phyloP scores from a whole-genome alignment of 2,888 invertebrate genomes.

The Sceliomorpha sp. region DNA sequence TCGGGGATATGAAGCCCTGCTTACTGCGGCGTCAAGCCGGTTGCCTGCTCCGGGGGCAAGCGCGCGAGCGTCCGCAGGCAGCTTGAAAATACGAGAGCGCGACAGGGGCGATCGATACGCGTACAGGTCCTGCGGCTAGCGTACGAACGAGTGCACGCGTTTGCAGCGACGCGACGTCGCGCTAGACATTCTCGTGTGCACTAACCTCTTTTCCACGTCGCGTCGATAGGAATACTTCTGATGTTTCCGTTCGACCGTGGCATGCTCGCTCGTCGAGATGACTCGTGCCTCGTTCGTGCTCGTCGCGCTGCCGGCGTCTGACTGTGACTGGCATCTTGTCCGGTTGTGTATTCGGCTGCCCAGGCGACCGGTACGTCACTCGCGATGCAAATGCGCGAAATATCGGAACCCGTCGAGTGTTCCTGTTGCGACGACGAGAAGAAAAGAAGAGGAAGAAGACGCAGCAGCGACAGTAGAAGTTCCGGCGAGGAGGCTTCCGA shows the following conservation, averaged over 20 bases:
- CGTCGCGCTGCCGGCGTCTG: slow-evolving; percentile 74
- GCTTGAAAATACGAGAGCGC: slow-evolving; percentile 58
- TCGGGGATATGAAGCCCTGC: slow-evolving; percentile 63
- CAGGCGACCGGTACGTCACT: slow-evolving; percentile 66
- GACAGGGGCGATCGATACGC: slow-evolving; percentile 60
- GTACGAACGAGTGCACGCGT: slow-evolving; percentile 12
- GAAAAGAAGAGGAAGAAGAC: too few relatives aligned
- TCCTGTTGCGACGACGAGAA: slow-evolving; percentile 36
- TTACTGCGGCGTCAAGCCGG: slow-evolving; percentile 69
- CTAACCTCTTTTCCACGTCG: slow-evolving; percentile 13
- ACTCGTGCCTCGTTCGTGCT: slow-evolving; percentile 57
- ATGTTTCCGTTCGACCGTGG: too few relatives aligned
- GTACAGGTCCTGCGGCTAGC: slow-evolving; percentile 15
- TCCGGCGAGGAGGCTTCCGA: slow-evolving; percentile 60
- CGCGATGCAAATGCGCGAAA: slow-evolving; percentile 59
- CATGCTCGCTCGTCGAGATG: too few relatives aligned
- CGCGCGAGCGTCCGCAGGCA: slow-evolving; percentile 14
- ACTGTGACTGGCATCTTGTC: slow-evolving; percentile 65
- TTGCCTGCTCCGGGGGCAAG: slow-evolving; percentile 71
- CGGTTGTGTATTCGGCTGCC: slow-evolving; percentile 68
- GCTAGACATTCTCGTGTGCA: too few relatives aligned
- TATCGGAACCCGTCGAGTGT: slow-evolving; percentile 58
- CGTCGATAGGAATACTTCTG: background rate
- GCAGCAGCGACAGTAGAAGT: slow-evolving; percentile 51
- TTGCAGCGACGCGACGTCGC: background rate